Conservation (phyloP, 2,113 vertebrate genomes). For the Brachirus orientalis region DNA sequence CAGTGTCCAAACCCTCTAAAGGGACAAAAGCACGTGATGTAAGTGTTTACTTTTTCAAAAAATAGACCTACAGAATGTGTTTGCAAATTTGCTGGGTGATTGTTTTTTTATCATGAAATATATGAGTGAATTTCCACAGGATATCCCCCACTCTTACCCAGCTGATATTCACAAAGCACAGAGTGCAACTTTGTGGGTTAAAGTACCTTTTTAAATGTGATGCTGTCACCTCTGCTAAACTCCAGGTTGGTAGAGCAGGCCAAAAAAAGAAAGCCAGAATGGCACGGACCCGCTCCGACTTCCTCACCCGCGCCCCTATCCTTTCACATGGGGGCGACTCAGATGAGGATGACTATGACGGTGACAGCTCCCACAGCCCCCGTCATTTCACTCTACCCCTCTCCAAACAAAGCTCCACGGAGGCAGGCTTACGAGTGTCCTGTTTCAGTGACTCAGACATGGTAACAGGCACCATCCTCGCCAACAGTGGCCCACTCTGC, state of each 20-base stretch:
- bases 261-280: slow-evolving; percentile 99
- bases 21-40: slow-evolving; percentile 76
- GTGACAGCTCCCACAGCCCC: slow-evolving; percentile 86
- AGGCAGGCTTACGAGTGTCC: slow-evolving; percentile 87
- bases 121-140: neutral
- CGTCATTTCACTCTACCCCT: slow-evolving; percentile 82
- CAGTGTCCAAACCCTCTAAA: slow-evolving; percentile 77
- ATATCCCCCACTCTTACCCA: neutral
- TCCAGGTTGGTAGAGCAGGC: slow-evolving; percentile 84
- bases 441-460: slow-evolving; percentile 99
- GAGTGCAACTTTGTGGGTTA: neutral
- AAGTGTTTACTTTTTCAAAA: slow-evolving; percentile 29
- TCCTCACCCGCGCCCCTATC: slow-evolving; percentile 95
- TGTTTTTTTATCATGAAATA: slow-evolving; percentile 30
- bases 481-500: slow-evolving; percentile 53
- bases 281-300: slow-evolving; percentile 99
- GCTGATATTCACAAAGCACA: neutral
- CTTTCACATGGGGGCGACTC: slow-evolving; percentile 91
- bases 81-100: slow-evolving; percentile 18
- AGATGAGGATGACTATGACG: slow-evolving; percentile 93
- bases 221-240: slow-evolving; percentile 82
- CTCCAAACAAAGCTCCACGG: slow-evolving; percentile 82
- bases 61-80: slow-evolving; percentile 5
- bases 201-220: slow-evolving; percentile 62
- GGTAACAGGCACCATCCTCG: slow-evolving; percentile 84